These are phyloP conservation scores for Diglossa cyanea DNA, from an alignment of 2,797 vertebrate species.

Conservation along the genomic window DNA sequence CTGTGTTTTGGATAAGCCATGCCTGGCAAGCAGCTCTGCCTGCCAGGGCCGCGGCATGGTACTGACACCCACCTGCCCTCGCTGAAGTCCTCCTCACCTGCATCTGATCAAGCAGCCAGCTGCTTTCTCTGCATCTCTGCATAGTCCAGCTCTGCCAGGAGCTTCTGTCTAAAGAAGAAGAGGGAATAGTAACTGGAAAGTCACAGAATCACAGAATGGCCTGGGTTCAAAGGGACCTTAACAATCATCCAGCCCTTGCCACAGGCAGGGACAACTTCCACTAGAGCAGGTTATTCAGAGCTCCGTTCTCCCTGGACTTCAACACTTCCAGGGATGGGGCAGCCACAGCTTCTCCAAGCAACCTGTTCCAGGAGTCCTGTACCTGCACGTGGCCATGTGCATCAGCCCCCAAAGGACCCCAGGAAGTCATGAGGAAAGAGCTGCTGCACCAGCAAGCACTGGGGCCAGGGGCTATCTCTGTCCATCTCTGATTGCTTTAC, in stretches of 20 bases:
- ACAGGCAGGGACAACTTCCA: not conserved
- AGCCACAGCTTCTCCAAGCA: not conserved
- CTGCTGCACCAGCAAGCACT: not conserved
- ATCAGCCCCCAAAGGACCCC: not conserved
- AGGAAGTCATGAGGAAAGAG: not conserved
- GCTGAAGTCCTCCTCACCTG: not conserved
- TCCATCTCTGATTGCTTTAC: not conserved
- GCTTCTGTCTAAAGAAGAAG: not conserved
- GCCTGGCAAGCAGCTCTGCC: not conserved
- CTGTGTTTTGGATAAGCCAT: not conserved
- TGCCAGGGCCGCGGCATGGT: not conserved
- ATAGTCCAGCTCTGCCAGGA: not conserved
- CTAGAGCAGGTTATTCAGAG: not conserved
- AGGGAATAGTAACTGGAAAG: not conserved
- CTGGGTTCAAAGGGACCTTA: not conserved
- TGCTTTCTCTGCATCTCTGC: not conserved
- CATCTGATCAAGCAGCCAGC: not conserved
- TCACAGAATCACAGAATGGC: not conserved
- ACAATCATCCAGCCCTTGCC: not conserved
- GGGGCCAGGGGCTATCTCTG: not conserved
- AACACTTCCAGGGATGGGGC: not conserved
- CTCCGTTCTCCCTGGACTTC: not conserved
- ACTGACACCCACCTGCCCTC: not conserved
- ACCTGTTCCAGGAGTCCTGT: not conserved
- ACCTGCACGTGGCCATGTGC: accelerated